Base-by-base conservation (phyloP, 2,888 invertebrate species). In the Rhogogaster chlorosoma region DNA sequence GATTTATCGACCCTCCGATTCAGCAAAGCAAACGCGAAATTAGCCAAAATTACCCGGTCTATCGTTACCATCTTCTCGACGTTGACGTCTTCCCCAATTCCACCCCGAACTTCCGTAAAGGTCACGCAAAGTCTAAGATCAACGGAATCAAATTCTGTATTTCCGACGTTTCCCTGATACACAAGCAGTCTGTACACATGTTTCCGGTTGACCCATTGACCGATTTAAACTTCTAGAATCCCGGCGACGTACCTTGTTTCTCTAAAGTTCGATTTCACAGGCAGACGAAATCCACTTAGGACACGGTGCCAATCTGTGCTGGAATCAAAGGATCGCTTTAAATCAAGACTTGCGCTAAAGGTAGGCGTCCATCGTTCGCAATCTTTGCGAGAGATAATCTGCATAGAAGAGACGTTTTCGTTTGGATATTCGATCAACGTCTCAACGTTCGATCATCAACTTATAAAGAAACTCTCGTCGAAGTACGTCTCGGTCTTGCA, bases 231-330 rank as follows among this genome's bases (percentile, higher is more conserved):
- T 49, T 18, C 12, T 29, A 53, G 77, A 77, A 77, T 77, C 49
- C 26, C 29, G 32, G 22, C 38, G 1, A 9, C 12, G 22, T 22
- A 22, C 5, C 77, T 15, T 77, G 77, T 32, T 53, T 29, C 32
- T 32, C 53, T 49, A 7, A 49, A 32, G 77, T 53, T 53, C 49
- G 77, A 49, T 78, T 78, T 78, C 57, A 53, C 32, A 45, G 32
- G 36, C 18, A n/a, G 53, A 26, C 29, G 45, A 78, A 78, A 53
- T 78, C 78, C 49, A 78, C 78, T 78, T 78, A 78, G 32, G 57
- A 57, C 29, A 32, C 53, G 36, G 2, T n/a, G 32, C 36, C 32
- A 53, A 49, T 49, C 32, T 36, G 36, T n/a, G 18, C 70, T 18
- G 42, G 26, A 78, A 53, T 78, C 78, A 78, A 32, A 57, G 53